phyloP scores from a whole-genome alignment of 2,797 vertebrate genomes.

The Spinibarbus caldwelli region DNA sequence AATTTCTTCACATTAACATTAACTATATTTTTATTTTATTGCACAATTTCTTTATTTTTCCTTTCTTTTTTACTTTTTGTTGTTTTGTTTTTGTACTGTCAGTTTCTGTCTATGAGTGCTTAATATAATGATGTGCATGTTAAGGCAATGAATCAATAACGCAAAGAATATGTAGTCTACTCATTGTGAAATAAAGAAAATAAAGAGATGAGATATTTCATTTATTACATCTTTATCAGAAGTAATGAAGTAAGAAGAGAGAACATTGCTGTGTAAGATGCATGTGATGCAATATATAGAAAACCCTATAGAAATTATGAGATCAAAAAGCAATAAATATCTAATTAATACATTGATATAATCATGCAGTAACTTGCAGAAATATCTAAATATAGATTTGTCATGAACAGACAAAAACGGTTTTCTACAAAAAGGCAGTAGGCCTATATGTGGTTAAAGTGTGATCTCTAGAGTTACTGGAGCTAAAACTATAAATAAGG shows the following conservation, averaged over 20 bases:
- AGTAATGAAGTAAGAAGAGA: not conserved
- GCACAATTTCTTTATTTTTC: too few species aligned
- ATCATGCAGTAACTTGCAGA: not conserved
- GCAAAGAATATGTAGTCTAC: not conserved
- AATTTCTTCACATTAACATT: too few species aligned
- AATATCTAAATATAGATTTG: not conserved
- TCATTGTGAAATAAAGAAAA: too few species aligned
- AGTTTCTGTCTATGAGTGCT: too few species aligned
- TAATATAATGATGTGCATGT: not conserved
- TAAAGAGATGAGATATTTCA: not conserved
- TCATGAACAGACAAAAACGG: not conserved
- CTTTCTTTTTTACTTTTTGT: too few species aligned
- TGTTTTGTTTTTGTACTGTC: too few species aligned
- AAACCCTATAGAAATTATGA: not conserved
- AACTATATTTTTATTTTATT: too few species aligned
- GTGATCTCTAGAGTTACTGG: constrained; percentile 37
- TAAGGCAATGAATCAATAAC: too few species aligned
- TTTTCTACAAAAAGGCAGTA: not conserved
- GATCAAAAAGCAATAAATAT: not conserved
- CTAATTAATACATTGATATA: not conserved
- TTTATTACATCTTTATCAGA: not conserved
- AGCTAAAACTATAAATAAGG: constrained; percentile 5
- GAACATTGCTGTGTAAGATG: not conserved
- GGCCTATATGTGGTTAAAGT: constrained; percentile 20
- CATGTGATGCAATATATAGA: not conserved